Base-by-base conservation (phyloP, 2,888 invertebrate species). In the Agrochola lychnidis region DNA sequence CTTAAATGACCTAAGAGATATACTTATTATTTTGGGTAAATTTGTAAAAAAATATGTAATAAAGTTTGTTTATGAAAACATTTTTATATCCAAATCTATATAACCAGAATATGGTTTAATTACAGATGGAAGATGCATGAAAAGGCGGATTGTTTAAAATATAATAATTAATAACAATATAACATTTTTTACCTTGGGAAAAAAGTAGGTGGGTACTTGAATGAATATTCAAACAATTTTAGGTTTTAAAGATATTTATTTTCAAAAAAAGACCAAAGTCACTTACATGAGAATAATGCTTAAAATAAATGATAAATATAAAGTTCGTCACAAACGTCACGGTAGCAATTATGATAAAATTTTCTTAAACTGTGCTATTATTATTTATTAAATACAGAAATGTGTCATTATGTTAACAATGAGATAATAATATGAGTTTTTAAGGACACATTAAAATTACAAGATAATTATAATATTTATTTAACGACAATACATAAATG, bases 371-470 rank as follows among this genome's bases (percentile, higher is more conserved):
- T 36, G n/a, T 6, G 14, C 16, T 10, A 59, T 25, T 73, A 40
- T 73, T 42, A 40, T 73, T 42, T 48, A 48, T 62, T 71, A 79
- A 56, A 48, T 57, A 53, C 45, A 30, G 12, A 67, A 42, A 79
- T 48, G 25, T 40, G 4, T 36, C 25, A 53, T 61, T 61, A 45
- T 42, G 51, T 14, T 9, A 78, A 51, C 59, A 63, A 40, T 56
- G 16, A 10, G 14, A 53, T 12, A n/a, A 45, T 48, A 53, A 22
- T 30, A n/a, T 4, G 5, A 40, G 48, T 63, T 56, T 53, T 62
- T 19, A 56, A n/a, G 10, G 22, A 3, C 19, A 72, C 40, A n/a
- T 40, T 40, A n/a, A 51, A 63, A 36, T 22, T 40, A 22, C 12
- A 63, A 57, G 7, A 62, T 30, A 48, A 62, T 62, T 12, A 22